Base-by-base conservation (phyloP, 2,888 invertebrate genomes). In the Dasypolia templi region DNA sequence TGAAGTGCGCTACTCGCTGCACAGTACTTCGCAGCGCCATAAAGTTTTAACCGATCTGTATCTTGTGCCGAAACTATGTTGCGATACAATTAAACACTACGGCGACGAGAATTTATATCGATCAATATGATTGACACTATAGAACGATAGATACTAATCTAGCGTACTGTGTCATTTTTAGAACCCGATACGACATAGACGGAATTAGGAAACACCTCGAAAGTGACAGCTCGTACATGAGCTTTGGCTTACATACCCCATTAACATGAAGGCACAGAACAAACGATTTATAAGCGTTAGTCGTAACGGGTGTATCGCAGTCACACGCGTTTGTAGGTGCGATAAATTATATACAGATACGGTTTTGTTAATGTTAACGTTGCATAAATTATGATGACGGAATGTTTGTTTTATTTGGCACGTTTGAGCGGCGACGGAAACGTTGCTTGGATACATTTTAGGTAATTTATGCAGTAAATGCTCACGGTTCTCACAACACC, bases 391-490 rank as follows among this genome's bases (percentile, higher is more conserved):
- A 90, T 89, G 86, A 89, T 90, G 89, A 91, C 87, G 89, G 88
- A 90, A 92, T 92, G 92, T 93, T 91, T 92, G 91, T 92, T 92
- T 92, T 91, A 93, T 93, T 93, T 92, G 91, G 90, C 91, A 92
- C 91, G 90, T 92, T 91, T 89, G 91, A 89, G 84, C 87, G 80
- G 82, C 79, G 91, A 87, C 88, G 87, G 89, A 91, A 92, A 91
- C 88, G 89, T 90, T 89, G 87, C 86, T 86, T 87, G 89, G 89
- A 91, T 92, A 92, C 92, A 91, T 81, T 87, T 81, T 87, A 81
- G 85, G 79, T 95, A 94, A 95, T 95, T 95, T 95, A 95, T 95
- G 93, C 94, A 91, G 91, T 86, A 87, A 93, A 92, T 90, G 92
- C 92, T 93, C 93, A 93, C 91, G 92, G 92, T 90, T 92, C 92